A percentile compares a stretch with the other conserved stretches of the same genome.
These are phyloP conservation scores for Craterocephalus amniculus DNA, from an alignment of 2,797 vertebrate genomes.

Conservation along the genomic window DNA sequence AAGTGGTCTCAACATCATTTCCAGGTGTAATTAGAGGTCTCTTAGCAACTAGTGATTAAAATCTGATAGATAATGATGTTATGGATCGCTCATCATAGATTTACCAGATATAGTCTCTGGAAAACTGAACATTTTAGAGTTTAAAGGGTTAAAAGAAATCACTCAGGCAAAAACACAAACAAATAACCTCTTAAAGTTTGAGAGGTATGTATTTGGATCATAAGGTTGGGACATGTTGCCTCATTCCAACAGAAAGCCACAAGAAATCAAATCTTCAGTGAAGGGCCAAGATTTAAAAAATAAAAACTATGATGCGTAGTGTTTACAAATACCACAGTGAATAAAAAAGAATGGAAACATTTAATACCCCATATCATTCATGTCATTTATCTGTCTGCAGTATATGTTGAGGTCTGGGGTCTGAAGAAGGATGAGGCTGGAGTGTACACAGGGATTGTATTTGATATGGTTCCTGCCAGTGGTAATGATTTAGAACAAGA, in stretches of 20 bases:
- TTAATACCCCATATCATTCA: constrained; percentile 9
- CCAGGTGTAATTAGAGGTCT: too few relatives aligned
- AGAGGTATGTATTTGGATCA: constrained; percentile 28
- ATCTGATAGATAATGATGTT: too few relatives aligned
- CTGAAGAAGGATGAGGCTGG: constrained; percentile 8
- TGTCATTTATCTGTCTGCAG: constrained; percentile 16
- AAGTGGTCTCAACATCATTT: too few relatives aligned
- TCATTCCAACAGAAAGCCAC: constrained; percentile 20
- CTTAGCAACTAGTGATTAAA: too few relatives aligned
- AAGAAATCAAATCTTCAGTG: constrained; percentile 21
- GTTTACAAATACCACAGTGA: constrained; percentile 13
- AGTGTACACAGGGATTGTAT: background rate
- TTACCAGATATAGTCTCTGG: too few relatives aligned
- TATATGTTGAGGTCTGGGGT: constrained; percentile 4
- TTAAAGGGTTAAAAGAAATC: constrained; percentile 24
- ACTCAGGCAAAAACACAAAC: constrained; percentile 1
- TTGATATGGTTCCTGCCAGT: constrained; percentile 5
- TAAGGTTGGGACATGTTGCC: constrained; percentile 31
- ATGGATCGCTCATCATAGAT: too few relatives aligned
- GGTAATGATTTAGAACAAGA: background rate
- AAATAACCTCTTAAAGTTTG: constrained; percentile 3
- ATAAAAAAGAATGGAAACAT: constrained; percentile 11
- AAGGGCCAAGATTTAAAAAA: constrained; percentile 27
- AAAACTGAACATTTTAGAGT: too few relatives aligned
- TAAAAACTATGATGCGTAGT: constrained; percentile 6